phyloP scores from a whole-genome alignment of 2,113 vertebrate species.

The Pteropus alecto region DNA sequence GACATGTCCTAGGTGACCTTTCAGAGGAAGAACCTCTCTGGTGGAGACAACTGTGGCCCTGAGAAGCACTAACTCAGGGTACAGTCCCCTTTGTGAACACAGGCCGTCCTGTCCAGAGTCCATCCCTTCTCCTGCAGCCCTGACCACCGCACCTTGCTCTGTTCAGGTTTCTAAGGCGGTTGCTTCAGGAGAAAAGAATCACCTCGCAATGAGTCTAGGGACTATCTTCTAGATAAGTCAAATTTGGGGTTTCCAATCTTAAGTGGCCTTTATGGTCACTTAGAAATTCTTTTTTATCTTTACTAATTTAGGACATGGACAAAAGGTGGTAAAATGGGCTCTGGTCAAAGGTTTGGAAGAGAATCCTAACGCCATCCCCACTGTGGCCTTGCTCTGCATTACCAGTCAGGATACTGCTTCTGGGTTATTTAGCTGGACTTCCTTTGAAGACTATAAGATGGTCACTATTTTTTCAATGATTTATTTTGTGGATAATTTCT shows the following conservation, averaged over 20 bases:
- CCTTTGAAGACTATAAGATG: background rate
- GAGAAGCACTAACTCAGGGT: background rate
- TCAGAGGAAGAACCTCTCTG: background rate
- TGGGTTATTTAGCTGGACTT: background rate
- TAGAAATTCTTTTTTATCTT: background rate
- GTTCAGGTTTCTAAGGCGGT: background rate
- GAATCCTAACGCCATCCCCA: background rate
- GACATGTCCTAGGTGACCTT: background rate
- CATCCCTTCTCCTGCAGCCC: background rate
- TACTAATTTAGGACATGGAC: background rate
- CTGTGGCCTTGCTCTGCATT: background rate
- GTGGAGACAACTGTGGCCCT: background rate
- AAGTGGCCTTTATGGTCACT: background rate
- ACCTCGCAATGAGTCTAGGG: background rate
- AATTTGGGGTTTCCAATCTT: background rate
- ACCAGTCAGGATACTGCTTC: background rate
- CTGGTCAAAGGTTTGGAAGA: background rate
- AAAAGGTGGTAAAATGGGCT: background rate
- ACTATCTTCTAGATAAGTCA: background rate
- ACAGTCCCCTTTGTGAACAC: background rate
- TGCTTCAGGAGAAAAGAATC: background rate
- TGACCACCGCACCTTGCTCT: background rate
- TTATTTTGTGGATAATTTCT: background rate
- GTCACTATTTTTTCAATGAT: background rate
- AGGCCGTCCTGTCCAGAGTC: background rate